Percentiles rank a stretch among this genome's conserved stretches.
phyloP scores from a whole-genome alignment of 1,140 invertebrate species.

The Aphidius gifuensis region DNA sequence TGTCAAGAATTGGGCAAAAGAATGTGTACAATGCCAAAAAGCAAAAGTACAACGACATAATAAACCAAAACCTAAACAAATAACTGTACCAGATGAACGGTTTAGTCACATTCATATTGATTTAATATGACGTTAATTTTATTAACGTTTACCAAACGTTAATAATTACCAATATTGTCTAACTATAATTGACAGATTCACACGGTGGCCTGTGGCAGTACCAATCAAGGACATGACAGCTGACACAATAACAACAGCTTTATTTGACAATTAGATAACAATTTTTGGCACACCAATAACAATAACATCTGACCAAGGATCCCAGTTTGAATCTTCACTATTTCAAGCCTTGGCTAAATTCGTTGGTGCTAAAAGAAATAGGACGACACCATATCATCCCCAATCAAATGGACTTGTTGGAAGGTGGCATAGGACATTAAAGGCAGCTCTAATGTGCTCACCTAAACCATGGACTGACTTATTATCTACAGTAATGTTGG shows the following conservation, averaged over 20 bases:
- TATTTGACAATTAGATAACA: slow-evolving; percentile 27
- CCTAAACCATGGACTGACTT: slow-evolving; percentile 23
- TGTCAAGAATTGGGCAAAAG: slow-evolving; percentile 31
- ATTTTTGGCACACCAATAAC: slow-evolving; percentile 37
- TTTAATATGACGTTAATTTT: too few relatives aligned
- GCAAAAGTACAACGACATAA: slow-evolving; percentile 23
- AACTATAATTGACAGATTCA: slow-evolving; percentile 35
- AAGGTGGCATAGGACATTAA: slow-evolving; percentile 25
- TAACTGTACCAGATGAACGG: slow-evolving; percentile 2
- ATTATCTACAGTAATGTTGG: slow-evolving; percentile 33
- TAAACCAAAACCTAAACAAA: not conserved
- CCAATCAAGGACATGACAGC: slow-evolving; percentile 35
- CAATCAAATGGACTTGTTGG: slow-evolving; percentile 26
- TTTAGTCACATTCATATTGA: slow-evolving; percentile 14
- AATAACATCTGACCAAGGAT: slow-evolving; percentile 40
- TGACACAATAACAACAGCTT: slow-evolving; percentile 33
- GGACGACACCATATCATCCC: slow-evolving; percentile 28
- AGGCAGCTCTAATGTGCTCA: slow-evolving; percentile 23
- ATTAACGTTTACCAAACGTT: slow-evolving; percentile 2
- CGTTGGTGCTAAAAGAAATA: slow-evolving; percentile 24
- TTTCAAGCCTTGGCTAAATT: slow-evolving; percentile 29
- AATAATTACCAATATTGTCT: slow-evolving; percentile 26
- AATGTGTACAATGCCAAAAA: slow-evolving; percentile 30
- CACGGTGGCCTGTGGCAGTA: slow-evolving; percentile 41
- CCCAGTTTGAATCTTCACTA: slow-evolving; percentile 38